Conservation (phyloP, 2,888 invertebrate genomes). For the Oligia latruncula region DNA sequence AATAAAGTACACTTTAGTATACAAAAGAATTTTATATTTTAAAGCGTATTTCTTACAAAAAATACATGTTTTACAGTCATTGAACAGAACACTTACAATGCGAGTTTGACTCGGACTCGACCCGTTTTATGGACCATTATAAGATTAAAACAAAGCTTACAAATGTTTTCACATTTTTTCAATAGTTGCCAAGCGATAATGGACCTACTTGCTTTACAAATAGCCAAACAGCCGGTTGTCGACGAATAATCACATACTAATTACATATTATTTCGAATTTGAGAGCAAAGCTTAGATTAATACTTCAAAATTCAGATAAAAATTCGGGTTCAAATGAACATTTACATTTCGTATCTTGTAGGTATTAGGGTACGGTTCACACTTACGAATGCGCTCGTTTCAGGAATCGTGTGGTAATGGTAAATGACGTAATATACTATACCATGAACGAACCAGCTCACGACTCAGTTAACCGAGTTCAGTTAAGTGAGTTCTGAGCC, state of each 20-base stretch:
- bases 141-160: conserved; percentile 29
- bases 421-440: conserved; percentile 2
- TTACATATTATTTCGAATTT: conserved; percentile 42
- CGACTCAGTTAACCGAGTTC: neutral
- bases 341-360: conserved; percentile 21
- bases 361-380: neutral
- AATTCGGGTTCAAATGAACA: neutral
- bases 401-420: neutral
- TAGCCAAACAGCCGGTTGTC: conserved; percentile 56
- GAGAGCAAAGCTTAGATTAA: conserved; percentile 43
- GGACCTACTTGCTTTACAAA: conserved; percentile 37
- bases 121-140: conserved; percentile 36
- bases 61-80: conserved; percentile 49
- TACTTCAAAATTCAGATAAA: conserved; percentile 36
- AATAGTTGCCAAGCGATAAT: conserved; percentile 37
- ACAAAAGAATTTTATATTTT: conserved; percentile 59
- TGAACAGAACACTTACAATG: conserved; percentile 44
- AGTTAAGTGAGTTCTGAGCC: no score
- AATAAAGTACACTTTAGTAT: conserved; percentile 59
- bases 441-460: neutral
- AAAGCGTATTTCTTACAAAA: conserved; percentile 57
- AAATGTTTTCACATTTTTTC: conserved; percentile 28
- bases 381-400: conserved; percentile 18
- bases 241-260: conserved; percentile 48
- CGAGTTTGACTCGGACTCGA: conserved; percentile 54